Base-by-base conservation (phyloP, 2,797 vertebrate species). In the Simalia tracyae region DNA sequence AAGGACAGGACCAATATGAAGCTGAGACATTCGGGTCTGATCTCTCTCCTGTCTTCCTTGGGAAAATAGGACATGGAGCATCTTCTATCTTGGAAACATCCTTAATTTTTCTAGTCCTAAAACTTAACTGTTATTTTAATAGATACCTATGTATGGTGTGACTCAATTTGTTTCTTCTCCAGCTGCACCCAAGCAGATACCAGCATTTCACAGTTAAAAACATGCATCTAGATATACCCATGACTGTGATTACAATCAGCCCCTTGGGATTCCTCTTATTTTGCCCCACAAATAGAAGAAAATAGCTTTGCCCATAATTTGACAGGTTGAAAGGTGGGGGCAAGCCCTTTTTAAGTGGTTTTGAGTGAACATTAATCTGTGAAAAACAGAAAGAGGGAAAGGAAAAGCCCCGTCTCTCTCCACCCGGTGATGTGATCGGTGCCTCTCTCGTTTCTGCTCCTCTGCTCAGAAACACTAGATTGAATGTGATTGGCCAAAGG, bases 401-500 rank as follows among this genome's bases (percentile, higher is more conserved):
- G 24, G 59, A 36, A 86, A 36, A 36, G 31, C 59, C n/a, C 15
- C 11, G 8, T n/a, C 0, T 92, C 36, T 89, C 63, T 31, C 28
- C 17, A 61, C 15, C 92, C 72, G n/a, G 2, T 54, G 22, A 87
- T 11, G 59, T 86, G 63, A 22, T 86, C 88, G 64, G 89, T 87
- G 68, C 31, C 57, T 64, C 28, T 14, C 57, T 24, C 15, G 36
- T 72, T 64, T 81, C 57, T 87, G 92, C 60, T 84, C 31, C 26
- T 64, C 17, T 15, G 64, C 68, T 84, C 31, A 46, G 68, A 84
- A 66, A 46, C 54, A 36, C 31, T 36, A 31, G 59, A 31, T 14
- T n/a, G 31, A 54, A 59, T 11, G 85, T 66, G 92, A 92, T 92
- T 92, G 92, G 92, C 60, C 60, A 59, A 90, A 90, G 72, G 89